Conservation (phyloP, 2,113 vertebrate species). For the Thymallus thymallus region DNA sequence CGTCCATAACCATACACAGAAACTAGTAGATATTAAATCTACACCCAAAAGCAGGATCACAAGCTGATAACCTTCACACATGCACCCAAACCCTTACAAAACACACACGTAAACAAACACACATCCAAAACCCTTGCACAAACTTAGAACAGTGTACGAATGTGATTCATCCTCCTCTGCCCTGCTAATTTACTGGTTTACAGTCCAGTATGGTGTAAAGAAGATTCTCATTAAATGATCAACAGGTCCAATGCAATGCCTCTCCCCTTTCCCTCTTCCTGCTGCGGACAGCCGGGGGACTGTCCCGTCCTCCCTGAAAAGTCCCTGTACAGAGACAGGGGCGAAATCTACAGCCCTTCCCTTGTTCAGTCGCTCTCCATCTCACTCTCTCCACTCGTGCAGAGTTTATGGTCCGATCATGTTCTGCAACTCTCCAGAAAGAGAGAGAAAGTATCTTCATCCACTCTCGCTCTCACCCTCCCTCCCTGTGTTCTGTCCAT, state of each 20-base stretch:
- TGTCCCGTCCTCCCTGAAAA: neutral
- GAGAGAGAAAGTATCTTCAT: neutral
- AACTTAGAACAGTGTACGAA: neutral
- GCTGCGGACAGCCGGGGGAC: neutral
- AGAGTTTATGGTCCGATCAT: neutral
- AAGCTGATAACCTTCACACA: neutral
- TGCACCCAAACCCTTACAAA: too few species aligned
- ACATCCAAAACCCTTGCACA: neutral
- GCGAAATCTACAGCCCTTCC: neutral
- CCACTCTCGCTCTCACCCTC: neutral
- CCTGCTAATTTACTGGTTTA: neutral
- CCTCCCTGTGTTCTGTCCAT: constrained; percentile 42
- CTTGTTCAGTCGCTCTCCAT: neutral
- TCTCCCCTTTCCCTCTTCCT: neutral
- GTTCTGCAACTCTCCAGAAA: constrained; percentile 4
- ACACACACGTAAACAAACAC: neutral
- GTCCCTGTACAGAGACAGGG: neutral
- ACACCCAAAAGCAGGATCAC: too few species aligned
- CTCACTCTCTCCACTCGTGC: neutral
- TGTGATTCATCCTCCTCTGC: neutral
- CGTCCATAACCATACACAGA: neutral
- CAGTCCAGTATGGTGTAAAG: neutral
- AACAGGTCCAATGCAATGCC: neutral
- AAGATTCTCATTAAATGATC: neutral
- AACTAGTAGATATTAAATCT: too few species aligned